Conservation (phyloP, 92 coral and sea anemone species). For the Phymanthus crucifer region DNA sequence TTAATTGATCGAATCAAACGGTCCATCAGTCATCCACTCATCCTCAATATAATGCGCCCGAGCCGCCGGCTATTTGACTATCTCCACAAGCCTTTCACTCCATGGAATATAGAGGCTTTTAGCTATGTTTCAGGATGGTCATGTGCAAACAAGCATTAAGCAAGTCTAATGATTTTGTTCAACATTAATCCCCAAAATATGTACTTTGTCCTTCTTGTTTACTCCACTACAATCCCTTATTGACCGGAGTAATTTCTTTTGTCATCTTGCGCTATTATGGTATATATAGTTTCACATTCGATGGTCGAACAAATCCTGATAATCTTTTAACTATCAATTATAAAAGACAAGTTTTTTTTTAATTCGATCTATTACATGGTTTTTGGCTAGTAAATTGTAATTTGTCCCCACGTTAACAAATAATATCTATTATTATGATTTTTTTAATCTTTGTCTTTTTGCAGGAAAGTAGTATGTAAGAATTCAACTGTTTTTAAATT, state of each 20-base stretch:
- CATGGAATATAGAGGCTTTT: background rate
- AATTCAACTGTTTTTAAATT: no score
- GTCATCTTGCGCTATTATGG: background rate
- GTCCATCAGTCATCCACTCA: background rate
- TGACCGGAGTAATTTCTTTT: constrained; percentile 18
- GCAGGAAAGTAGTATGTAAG: no score
- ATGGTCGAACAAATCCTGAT: background rate
- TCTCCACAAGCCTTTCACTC: background rate
- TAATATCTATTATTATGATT: no score
- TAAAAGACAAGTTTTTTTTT: no score
- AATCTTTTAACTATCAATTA: background rate
- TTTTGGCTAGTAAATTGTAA: no score
- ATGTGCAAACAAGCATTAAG: background rate
- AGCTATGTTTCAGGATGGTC: background rate
- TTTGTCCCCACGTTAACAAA: no score
- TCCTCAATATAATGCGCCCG: background rate
- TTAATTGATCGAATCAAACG: background rate
- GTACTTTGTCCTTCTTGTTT: constrained; percentile 2
- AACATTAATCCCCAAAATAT: background rate
- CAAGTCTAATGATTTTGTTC: background rate
- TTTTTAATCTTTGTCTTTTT: no score
- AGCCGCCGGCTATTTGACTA: constrained; percentile 4
- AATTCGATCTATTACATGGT: no score
- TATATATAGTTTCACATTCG: background rate
- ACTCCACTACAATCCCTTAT: constrained; percentile 16